A percentile compares a stretch with the other conserved stretches of the same genome.
These are phyloP conservation scores for Porites evermanni DNA, from an alignment of 92 coral and sea anemone genomes.

Conservation along the genomic window DNA sequence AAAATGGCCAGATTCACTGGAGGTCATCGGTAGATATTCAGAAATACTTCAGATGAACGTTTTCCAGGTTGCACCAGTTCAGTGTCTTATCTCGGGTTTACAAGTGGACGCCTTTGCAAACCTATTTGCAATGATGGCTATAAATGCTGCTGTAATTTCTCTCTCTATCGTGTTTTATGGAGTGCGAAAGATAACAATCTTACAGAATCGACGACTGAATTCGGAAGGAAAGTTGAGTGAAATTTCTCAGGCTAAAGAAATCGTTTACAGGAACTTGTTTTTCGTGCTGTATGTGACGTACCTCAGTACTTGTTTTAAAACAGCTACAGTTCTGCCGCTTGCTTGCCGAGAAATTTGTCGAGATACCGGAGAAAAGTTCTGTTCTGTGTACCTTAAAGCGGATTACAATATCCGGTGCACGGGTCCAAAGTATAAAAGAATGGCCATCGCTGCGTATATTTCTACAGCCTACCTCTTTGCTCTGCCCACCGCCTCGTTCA, in stretches of 20 bases:
- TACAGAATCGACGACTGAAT: neutral
- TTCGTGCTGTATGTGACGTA: neutral
- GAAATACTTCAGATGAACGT: conserved; percentile 3
- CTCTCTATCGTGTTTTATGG: neutral
- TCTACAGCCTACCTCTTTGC: neutral
- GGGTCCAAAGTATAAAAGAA: neutral
- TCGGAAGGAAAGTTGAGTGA: neutral
- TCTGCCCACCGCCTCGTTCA: neutral
- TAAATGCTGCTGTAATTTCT: neutral
- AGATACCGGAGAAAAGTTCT: neutral
- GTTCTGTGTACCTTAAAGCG: neutral
- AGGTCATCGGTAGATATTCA: neutral
- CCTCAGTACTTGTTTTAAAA: neutral
- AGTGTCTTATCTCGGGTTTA: neutral
- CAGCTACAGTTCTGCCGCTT: neutral
- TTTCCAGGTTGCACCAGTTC: neutral
- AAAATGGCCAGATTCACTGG: neutral
- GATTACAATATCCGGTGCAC: neutral
- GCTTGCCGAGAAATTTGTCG: neutral
- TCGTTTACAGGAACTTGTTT: neutral
- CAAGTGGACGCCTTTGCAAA: neutral
- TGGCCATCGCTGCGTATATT: neutral
- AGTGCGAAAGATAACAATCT: neutral
- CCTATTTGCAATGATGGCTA: neutral
- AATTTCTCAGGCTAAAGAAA: neutral